phyloP scores from a whole-genome alignment of 2,797 vertebrate genomes.

The Sebastes cheni region DNA sequence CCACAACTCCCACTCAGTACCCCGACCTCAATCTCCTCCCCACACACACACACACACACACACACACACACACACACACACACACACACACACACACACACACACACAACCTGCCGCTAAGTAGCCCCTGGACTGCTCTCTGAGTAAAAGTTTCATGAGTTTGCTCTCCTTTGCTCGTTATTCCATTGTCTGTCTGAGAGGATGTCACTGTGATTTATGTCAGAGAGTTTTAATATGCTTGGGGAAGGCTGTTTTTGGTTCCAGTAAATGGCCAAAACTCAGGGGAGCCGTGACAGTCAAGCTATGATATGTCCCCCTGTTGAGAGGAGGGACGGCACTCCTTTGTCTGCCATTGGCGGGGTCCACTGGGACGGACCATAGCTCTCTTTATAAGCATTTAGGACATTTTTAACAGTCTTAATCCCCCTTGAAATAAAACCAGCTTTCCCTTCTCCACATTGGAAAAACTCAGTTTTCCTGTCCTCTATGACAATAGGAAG shows the following conservation, averaged over 20 bases:
- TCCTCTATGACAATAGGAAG: slow-evolving; percentile 28
- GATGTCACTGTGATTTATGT: slow-evolving; percentile 76
- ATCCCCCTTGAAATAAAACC: slow-evolving; percentile 47
- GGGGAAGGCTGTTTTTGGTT: slow-evolving; percentile 58
- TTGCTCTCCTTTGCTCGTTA: slow-evolving; percentile 65
- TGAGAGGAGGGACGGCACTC: slow-evolving; percentile 46
- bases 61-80: no score
- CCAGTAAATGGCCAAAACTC: slow-evolving; percentile 60
- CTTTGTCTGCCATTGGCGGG: slow-evolving; percentile 58
- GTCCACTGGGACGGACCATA: slow-evolving; percentile 35
- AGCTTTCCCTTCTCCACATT: neutral
- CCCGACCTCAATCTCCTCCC: neutral
- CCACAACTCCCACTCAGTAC: slow-evolving; percentile 48
- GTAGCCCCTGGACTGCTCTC: slow-evolving; percentile 43
- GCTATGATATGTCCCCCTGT: slow-evolving; percentile 55
- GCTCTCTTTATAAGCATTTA: slow-evolving; percentile 59
- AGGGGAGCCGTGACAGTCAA: slow-evolving; percentile 63
- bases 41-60: no score
- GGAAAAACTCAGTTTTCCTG: slow-evolving; percentile 12
- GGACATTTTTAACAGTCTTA: slow-evolving; percentile 45
- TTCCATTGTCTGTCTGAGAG: slow-evolving; percentile 68
- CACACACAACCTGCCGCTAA: slow-evolving; percentile 16
- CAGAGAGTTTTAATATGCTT: slow-evolving; percentile 72
- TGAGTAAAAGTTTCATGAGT: slow-evolving; percentile 66
- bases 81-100: neutral